These are phyloP conservation scores for Lysandra bellargus DNA, from an alignment of 2,888 invertebrate genomes.

Conservation along the genomic window DNA sequence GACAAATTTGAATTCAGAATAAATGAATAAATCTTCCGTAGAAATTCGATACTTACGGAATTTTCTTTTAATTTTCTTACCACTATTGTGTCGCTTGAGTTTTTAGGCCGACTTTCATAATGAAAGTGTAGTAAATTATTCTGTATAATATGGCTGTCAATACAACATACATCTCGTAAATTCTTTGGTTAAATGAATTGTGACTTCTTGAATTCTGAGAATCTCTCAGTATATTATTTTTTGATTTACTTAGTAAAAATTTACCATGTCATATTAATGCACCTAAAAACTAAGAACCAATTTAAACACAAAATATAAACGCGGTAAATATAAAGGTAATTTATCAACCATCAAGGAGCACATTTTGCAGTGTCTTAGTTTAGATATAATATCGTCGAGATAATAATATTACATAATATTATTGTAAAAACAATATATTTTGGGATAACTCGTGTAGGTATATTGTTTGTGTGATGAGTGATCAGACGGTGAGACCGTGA, in stretches of 20 bases:
- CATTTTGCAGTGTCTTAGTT: neutral
- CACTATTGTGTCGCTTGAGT: neutral
- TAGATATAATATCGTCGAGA: neutral
- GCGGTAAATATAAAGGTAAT: neutral
- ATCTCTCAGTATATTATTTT: no score
- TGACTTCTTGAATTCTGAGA: no score
- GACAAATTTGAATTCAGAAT: neutral
- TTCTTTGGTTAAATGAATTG: no score
- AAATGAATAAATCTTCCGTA: conserved; percentile 6
- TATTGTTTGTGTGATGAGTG: no score
- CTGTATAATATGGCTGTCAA: no score
- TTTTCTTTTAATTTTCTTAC: conserved; percentile 3
- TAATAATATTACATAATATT: neutral
- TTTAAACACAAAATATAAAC: neutral
- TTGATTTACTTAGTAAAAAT: no score
- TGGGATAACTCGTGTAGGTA: neutral
- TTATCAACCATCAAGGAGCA: neutral
- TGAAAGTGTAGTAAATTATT: no score
- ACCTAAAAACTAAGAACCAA: neutral
- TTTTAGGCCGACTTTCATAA: neutral
- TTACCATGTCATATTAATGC: no score
- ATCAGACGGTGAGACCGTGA: conserved; percentile 14
- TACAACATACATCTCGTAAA: no score
- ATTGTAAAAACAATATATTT: neutral
- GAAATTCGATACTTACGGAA: neutral